Percentiles rank a stretch among this genome's conserved stretches.
These are phyloP conservation scores for Acrocephalus arundinaceus DNA, from an alignment of 2,113 vertebrate species.

Conservation along the genomic window DNA sequence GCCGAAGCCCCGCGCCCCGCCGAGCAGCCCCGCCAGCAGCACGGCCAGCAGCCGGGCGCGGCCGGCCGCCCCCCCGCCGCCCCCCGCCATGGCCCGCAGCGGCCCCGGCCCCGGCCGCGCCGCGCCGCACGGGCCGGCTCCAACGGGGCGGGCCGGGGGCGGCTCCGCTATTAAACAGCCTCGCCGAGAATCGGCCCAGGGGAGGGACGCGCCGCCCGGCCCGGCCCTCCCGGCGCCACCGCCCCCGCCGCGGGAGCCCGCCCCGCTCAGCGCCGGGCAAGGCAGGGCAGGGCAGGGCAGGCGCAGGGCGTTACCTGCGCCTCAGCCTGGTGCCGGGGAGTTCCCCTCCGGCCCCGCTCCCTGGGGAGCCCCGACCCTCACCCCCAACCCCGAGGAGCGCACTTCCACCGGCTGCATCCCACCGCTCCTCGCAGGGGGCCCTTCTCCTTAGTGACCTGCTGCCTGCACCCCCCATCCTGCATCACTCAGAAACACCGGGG, in stretches of 20 bases:
- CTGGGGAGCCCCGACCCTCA: neutral
- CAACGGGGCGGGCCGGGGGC: neutral
- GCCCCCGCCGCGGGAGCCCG: neutral
- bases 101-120: too few species aligned
- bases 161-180: neutral
- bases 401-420: neutral
- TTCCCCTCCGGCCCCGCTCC: too few species aligned
- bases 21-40: conserved; percentile 6
- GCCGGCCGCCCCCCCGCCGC: too few species aligned
- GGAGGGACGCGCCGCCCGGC: neutral
- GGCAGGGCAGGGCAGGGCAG: rapidly evolving
- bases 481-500: neutral
- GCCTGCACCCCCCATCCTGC: neutral
- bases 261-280: neutral
- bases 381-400: neutral
- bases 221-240: neutral
- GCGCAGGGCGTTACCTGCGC: rapidly evolving
- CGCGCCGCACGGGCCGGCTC: neutral
- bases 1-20: conserved; percentile 76
- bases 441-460: neutral
- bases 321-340: too few species aligned
- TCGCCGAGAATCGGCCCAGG: neutral
- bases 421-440: neutral
- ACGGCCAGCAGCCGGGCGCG: neutral
- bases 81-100: too few species aligned